Percentiles rank a stretch among this genome's conserved stretches.
Evolutionary conservation across 2,888 invertebrate species (phyloP).

Genomic region (Megalurothrips usitatus): DNA sequence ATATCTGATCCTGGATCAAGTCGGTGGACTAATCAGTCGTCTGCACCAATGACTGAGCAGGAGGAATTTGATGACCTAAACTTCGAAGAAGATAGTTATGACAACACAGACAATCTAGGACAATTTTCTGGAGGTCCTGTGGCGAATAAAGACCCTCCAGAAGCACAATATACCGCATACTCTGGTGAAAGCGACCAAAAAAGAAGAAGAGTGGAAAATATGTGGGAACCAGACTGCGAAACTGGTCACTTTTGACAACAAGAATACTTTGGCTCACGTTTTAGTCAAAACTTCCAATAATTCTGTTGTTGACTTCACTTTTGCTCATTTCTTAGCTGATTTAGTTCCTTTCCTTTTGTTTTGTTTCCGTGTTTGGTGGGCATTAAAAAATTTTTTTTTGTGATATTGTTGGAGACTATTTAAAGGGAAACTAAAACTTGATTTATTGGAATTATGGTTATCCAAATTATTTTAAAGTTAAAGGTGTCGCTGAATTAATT

Average conservation of each 20-base stretch:
- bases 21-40: slow-evolving; percentile 2
- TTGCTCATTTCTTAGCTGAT: background rate
- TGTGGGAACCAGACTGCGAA: slow-evolving; percentile 1
- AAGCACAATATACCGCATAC: background rate
- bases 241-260: background rate
- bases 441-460: background rate
- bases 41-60: slow-evolving; percentile 7
- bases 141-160: background rate
- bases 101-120: background rate
- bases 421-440: background rate
- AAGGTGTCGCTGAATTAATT: background rate
- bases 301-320: background rate
- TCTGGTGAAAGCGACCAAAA: background rate
- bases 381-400: background rate
- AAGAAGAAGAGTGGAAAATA: slow-evolving; percentile 15
- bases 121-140: background rate
- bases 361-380: background rate
- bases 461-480: background rate
- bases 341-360: background rate
- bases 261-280: background rate
- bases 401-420: background rate
- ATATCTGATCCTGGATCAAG: background rate
- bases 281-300: background rate
- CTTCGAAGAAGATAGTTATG: slow-evolving; percentile 7
- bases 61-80: background rate